Evolutionary conservation across 37 sponge, comb jelly and placozoan genomes (phyloP).

Genomic region (Cladorhizidae sp.): DNA sequence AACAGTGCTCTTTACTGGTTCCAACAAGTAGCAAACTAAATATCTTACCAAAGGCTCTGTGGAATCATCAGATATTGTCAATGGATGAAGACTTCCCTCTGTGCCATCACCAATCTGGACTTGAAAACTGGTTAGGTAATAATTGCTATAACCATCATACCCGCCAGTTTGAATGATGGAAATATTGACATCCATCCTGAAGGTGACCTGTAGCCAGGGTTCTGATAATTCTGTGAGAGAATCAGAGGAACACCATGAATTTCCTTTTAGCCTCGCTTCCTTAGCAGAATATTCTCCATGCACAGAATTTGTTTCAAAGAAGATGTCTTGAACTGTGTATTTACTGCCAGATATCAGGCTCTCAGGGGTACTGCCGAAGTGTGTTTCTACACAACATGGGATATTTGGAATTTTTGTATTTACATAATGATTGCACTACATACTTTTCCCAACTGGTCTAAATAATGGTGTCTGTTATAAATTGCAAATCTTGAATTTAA

Average conservation of each 20-base stretch:
- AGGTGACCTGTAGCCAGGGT: conserved; percentile 34
- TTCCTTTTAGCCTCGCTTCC: conserved; percentile 8
- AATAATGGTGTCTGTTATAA: too few relatives aligned
- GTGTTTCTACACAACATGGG: too few relatives aligned
- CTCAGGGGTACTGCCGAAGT: not conserved
- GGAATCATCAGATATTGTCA: not conserved
- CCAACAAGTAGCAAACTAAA: too few relatives aligned
- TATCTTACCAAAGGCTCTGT: too few relatives aligned
- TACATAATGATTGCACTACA: too few relatives aligned
- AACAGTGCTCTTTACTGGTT: too few relatives aligned
- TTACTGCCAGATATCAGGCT: conserved; percentile 15
- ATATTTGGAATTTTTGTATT: too few relatives aligned
- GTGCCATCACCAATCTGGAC: not conserved
- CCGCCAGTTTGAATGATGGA: conserved; percentile 6
- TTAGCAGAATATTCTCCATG: not conserved
- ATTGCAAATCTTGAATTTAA: too few relatives aligned
- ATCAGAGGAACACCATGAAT: conserved; percentile 31
- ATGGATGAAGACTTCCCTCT: not conserved
- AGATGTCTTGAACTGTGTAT: conserved; percentile 13
- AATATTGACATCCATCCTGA: conserved; percentile 24
- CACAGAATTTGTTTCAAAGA: not conserved
- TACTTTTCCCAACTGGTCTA: too few relatives aligned
- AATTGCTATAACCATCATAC: not conserved
- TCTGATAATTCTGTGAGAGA: not conserved
- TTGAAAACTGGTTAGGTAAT: conserved; percentile 6